These are phyloP conservation scores for Clostera curtula DNA, from an alignment of 2,888 invertebrate genomes.

Conservation along the genomic window DNA sequence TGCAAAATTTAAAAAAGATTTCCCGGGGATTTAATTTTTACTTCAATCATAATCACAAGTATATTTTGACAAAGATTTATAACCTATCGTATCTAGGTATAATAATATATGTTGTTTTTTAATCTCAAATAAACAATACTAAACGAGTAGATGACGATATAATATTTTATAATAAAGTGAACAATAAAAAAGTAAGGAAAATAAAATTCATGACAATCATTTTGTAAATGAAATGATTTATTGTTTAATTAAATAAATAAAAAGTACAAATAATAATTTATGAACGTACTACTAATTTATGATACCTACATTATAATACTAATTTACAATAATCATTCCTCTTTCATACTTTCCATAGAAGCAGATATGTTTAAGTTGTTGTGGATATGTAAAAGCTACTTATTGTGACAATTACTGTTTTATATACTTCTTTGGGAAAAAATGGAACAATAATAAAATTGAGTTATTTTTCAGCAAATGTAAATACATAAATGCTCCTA, in stretches of 20 bases:
- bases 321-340: conserved; percentile 28
- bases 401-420: conserved; percentile 6
- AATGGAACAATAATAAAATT: background rate
- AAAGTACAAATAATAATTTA: conserved; percentile 29
- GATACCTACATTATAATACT: conserved; percentile 27
- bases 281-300: conserved; percentile 24
- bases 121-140: too few species aligned
- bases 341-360: conserved; percentile 51
- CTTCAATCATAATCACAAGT: too few species aligned
- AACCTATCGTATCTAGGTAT: conserved; percentile 8
- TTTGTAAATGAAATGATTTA: conserved; percentile 39
- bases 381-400: conserved; percentile 42
- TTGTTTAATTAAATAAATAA: conserved; percentile 38
- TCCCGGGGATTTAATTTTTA: too few species aligned
- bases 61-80: too few species aligned
- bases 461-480: conserved; percentile 2
- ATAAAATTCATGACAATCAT: conserved; percentile 35
- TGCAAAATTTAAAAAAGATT: too few species aligned
- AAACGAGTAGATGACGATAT: too few species aligned
- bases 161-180: conserved; percentile 10
- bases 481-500: conserved; percentile 55
- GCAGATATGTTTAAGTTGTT: conserved; percentile 60
- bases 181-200: conserved; percentile 16
- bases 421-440: conserved; percentile 6
- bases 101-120: too few species aligned